These are phyloP conservation scores for Percina caprodes DNA, from an alignment of 2,113 vertebrate genomes.

Conservation along the genomic window DNA sequence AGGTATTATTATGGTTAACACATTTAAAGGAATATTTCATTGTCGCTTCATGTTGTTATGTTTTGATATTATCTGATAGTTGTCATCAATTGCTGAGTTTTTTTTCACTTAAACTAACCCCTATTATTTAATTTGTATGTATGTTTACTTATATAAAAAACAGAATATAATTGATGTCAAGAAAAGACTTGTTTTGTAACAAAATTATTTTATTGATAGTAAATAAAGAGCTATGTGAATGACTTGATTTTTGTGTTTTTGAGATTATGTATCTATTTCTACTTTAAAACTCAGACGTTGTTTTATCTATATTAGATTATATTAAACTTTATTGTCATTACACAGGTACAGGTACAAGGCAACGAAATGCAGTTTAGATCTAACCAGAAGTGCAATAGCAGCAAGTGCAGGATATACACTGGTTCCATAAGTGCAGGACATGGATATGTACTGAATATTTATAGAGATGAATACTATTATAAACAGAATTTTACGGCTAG, in stretches of 20 bases:
- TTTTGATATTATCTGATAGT: slow-evolving; percentile 43
- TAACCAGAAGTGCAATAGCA: too few species aligned
- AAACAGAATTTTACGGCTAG: too few species aligned
- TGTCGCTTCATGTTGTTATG: slow-evolving; percentile 35
- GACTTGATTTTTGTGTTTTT: slow-evolving; percentile 1
- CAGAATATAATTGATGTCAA: slow-evolving; percentile 54
- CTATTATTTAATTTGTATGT: slow-evolving; percentile 70
- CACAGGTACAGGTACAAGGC: too few species aligned
- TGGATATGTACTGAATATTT: too few species aligned
- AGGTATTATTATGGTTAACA: slow-evolving; percentile 8
- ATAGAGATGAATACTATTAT: too few species aligned
- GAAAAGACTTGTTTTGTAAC: slow-evolving; percentile 60
- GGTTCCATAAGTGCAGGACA: too few species aligned
- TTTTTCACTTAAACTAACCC: slow-evolving; percentile 64
- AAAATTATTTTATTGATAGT: slow-evolving; percentile 54
- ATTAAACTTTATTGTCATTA: too few species aligned
- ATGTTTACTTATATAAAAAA: slow-evolving; percentile 57
- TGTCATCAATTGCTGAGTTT: slow-evolving; percentile 7
- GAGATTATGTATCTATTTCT: background rate
- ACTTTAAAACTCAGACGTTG: background rate
- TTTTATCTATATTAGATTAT: background rate
- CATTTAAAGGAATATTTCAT: slow-evolving; percentile 18
- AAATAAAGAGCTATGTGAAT: slow-evolving; percentile 74
- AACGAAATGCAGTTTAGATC: too few species aligned
- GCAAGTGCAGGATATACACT: too few species aligned